phyloP scores from a whole-genome alignment of 1,140 invertebrate species.

The Prorops nasuta region DNA sequence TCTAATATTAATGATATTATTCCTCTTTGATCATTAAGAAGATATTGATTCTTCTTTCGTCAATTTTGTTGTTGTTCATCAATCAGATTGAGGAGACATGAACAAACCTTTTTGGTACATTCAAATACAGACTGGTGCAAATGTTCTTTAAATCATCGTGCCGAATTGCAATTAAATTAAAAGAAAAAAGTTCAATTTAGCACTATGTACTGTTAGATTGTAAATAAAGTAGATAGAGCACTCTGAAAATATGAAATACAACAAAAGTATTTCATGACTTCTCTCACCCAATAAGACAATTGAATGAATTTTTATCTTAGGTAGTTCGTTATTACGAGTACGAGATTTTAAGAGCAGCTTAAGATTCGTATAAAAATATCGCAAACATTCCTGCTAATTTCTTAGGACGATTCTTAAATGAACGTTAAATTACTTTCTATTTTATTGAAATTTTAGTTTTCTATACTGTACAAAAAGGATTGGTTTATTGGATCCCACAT shows the following conservation, averaged over 20 bases:
- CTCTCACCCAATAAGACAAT: constrained; percentile 19
- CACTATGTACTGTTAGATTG: constrained; percentile 40
- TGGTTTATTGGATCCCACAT: no score
- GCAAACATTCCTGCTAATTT: constrained; percentile 24
- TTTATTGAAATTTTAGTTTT: no score
- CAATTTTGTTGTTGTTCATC: no score
- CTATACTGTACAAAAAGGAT: no score
- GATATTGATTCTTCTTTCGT: background rate
- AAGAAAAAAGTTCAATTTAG: constrained; percentile 20
- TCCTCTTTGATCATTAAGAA: background rate
- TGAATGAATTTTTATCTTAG: no score
- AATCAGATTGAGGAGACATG: no score
- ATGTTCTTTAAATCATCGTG: constrained; percentile 27
- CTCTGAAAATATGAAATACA: constrained; percentile 22
- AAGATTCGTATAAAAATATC: no score
- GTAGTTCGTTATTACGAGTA: no score
- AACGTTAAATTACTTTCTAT: no score
- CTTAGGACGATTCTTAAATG: no score
- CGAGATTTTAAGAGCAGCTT: no score
- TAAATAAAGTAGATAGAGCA: constrained; percentile 39
- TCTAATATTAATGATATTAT: background rate
- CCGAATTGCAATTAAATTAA: constrained; percentile 16
- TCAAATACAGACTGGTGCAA: constrained; percentile 20
- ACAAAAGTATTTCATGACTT: constrained; percentile 26
- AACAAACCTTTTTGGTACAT: no score